Evolutionary conservation across 2,113 vertebrate species (phyloP), one percentile per base, ranked within the genome.

Genomic region (Tupaia chinensis): DNA sequence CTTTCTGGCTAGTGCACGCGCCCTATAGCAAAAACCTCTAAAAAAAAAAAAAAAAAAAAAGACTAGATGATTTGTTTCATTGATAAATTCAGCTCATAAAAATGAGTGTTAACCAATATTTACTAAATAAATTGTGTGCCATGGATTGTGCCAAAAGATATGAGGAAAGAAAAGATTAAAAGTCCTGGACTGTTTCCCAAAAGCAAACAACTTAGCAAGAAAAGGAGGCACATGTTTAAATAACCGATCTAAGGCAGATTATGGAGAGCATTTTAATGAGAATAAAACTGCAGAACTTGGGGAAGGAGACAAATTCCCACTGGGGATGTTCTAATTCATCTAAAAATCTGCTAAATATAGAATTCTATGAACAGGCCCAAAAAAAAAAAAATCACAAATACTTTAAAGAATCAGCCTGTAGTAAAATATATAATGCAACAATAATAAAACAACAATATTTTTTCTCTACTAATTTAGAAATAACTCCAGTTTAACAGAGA

Each of bases 271-370:
- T 82, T 68, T 78, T 68, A 95, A 91, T 81, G 87, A 95, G 58
- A 60, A 53, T 66, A 44, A 78, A 97, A 83, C 4, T 13, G 72
- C 44, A 77, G 68, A 85, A 84, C 68, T 81, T n/a, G 54, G 20
- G 54, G 56, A 79, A 54, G 54, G 54, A 95, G 78, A 83, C 70
- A 13, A 44, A 61, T 69, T 80, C 89, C 82, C 89, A 44, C 0
- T 72, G 63, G 58, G 61, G 69, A 78, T 54, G 79, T 32, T 95
- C 87, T 66, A 91, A 76, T 89, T 93, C 53, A 81, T 66, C 66
- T 77, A 78, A 84, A 93, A 89, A 7, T 54, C 34, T 58, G 29
- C 58, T 68, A 44, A 91, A 68, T 60, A n/a, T 19, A 20, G 77
- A n/a, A 66, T 66, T 25, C 56, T 10, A 5, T 27, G 5, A 29